Percentiles rank a stretch among this genome's conserved stretches.
Evolutionary conservation across 2,113 vertebrate genomes (phyloP).

Genomic region (Microcebus tavaratra): DNA sequence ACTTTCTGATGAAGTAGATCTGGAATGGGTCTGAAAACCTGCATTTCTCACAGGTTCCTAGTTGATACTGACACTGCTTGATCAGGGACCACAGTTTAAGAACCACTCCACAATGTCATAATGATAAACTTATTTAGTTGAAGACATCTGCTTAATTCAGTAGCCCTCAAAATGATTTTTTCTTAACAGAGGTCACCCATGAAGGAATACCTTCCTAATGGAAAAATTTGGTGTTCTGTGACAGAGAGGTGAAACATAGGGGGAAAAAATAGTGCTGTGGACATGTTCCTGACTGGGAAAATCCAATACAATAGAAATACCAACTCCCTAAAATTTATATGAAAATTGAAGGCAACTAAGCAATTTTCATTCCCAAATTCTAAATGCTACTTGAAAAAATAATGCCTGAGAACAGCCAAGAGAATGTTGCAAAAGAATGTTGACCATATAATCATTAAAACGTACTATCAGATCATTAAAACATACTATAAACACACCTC

Average conservation of each 20-base stretch:
- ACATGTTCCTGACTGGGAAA: background rate
- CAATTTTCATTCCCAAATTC: slow-evolving; percentile 30
- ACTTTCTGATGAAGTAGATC: background rate
- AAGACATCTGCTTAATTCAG: background rate
- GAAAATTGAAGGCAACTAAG: background rate
- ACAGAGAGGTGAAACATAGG: background rate
- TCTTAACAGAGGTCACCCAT: background rate
- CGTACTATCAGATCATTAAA: background rate
- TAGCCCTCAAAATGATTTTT: background rate
- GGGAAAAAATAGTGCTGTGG: background rate
- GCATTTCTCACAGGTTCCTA: background rate
- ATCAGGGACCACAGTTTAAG: background rate
- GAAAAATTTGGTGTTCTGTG: background rate
- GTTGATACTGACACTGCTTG: background rate
- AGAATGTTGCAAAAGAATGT: background rate
- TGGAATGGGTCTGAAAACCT: background rate
- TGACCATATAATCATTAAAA: background rate
- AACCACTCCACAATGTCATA: background rate
- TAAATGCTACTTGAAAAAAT: slow-evolving; percentile 18
- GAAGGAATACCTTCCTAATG: background rate
- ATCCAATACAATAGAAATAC: background rate
- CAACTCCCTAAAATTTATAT: background rate
- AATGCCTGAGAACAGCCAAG: background rate
- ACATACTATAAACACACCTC: background rate
- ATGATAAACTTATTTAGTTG: background rate